Evolutionary conservation across 2,888 invertebrate species (phyloP), one percentile per base, ranked within the genome.

Genomic region (Beris chalybata): DNA sequence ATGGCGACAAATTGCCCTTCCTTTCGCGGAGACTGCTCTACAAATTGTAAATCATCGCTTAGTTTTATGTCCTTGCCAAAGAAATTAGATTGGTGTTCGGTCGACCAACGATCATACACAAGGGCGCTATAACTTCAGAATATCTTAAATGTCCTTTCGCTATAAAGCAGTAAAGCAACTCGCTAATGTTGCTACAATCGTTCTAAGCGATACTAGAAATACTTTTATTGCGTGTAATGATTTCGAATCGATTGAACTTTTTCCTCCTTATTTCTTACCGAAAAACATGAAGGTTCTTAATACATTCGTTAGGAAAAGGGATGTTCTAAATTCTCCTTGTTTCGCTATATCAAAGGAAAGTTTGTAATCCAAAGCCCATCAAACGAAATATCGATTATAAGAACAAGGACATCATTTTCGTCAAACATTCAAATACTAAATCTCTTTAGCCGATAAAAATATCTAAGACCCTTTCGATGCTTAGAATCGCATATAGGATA

Each of bases 181-280:
- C 50, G 50, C 43, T 55, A 65, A 65, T 56, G 52, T 65, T 65
- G 56, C 57, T 57, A 65, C 65, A 64, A 56, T 9, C 29, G 52
- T 57, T 57, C 56, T 57, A 52, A 65, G 30, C 47, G 50, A 55
- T 65, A 65, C 57, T 55, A 57, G 44, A 56, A 65, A 55, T 57
- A 55, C 57, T 65, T 65, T 65, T 57, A 65, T 65, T 57, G 44
- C 65, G 38, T 38, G 12, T 38, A 38, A 38, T 38, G 38, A 9
- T 38, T 38, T 38, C 38, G 38, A 38, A 38, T 5, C 7, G 38
- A 38, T 38, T 38, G 5, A 22, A 22, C 38, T 38, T 38, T 38
- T 38, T 38, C n/a, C n/a, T 22, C 22, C 22, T 22, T 22, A 3
- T 3, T 22, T 22, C 3, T 22, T 22, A 22, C 22, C 38, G 38